Evolutionary conservation across 2,888 invertebrate genomes (phyloP), one percentile per base, ranked within the genome.

Genomic region (Trimorus sp.): DNA sequence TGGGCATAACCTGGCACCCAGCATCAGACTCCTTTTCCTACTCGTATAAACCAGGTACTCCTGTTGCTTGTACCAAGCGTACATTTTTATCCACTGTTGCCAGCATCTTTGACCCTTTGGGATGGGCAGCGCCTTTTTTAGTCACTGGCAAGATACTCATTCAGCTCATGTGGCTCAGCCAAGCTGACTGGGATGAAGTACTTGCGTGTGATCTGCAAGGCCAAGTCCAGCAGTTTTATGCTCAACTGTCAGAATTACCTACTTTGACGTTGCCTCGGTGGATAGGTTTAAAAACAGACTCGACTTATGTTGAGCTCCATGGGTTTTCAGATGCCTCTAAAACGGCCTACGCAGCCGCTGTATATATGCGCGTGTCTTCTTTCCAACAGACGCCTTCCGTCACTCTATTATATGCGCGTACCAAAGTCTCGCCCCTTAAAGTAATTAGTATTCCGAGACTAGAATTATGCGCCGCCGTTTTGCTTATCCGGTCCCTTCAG

Each of bases 51-150:
- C 8, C 26, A 15, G 0, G 51, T 5, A 9, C 37, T 56, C 12
- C 26, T 26, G 26, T 26, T 26, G 14, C n/a, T 3, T 37, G 40
- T 8, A 56, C 62, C 1, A 77, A 77, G 16, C 12, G 69, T 7
- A 12, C 38, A 4, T 56, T 54, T 11, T 37, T 69, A 6, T 69
- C 76, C 2, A 15, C 62, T 1, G 15, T 77, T 6, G 38, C 69
- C 9, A 38, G 71, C n/a, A 54, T 76, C 7, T 79, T 48, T 38
- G 82, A 79, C 26, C 76, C 79, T 6, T 14, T 71, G 8, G 79
- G 82, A 9, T 83, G 80, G 70, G 3, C 66, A 5, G 63, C 76
- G 1, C 75, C 71, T 7, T 53, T 51, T 11, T 9, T 73, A 8
- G 48, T 77, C 0, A 9, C 15, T 15, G 79, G 71, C 1, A 76